Evolutionary conservation across 2,888 invertebrate genomes (phyloP).

Genomic region (Ophion obscuratus): DNA sequence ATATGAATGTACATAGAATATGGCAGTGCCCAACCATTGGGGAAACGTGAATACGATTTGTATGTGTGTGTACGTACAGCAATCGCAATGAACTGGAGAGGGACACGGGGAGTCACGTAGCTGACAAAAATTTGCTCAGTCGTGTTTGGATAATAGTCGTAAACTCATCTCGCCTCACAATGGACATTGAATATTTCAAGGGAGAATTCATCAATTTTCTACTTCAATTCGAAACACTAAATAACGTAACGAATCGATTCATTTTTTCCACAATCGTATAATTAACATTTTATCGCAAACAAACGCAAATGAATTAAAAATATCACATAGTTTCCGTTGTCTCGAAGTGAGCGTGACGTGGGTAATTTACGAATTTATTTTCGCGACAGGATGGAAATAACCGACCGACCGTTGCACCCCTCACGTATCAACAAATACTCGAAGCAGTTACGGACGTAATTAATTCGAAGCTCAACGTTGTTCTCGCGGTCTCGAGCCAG

Average conservation of each 20-base stretch:
- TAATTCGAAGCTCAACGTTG: constrained; percentile 54
- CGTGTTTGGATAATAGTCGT: constrained; percentile 27
- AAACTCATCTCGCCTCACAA: constrained; percentile 33
- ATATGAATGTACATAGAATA: too few species aligned
- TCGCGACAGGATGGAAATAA: constrained; percentile 30
- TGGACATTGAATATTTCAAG: constrained; percentile 65
- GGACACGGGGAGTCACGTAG: neutral
- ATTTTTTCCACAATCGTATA: constrained; percentile 5
- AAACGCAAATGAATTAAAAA: constrained; percentile 41
- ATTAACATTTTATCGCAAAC: neutral
- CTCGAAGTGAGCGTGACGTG: neutral
- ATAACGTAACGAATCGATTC: constrained; percentile 2
- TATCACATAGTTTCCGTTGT: neutral
- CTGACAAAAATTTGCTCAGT: constrained; percentile 26
- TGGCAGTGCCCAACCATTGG: too few species aligned
- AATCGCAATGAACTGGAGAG: neutral
- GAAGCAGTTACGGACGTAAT: constrained; percentile 54
- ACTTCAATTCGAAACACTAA: constrained; percentile 52
- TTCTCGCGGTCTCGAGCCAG: constrained; percentile 46
- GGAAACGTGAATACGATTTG: constrained; percentile 21
- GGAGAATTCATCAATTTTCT: constrained; percentile 68
- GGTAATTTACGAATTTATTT: constrained; percentile 7
- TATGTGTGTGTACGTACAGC: neutral
- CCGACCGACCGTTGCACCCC: neutral
- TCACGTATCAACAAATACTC: constrained; percentile 60